These are phyloP conservation scores for Pimephales promelas DNA, from an alignment of 2,113 vertebrate species.

Conservation along the genomic window DNA sequence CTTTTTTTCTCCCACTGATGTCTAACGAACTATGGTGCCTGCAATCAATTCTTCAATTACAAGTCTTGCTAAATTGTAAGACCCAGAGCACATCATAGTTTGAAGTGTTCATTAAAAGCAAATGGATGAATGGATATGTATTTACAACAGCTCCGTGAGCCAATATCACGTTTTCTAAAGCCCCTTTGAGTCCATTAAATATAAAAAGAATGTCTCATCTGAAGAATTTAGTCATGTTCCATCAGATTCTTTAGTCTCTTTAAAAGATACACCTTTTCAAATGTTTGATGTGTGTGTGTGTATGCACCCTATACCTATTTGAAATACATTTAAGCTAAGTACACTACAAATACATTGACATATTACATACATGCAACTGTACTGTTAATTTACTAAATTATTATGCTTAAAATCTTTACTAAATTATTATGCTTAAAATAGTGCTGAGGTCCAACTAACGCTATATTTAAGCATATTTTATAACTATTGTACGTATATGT, in stretches of 20 bases:
- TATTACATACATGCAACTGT: too few species aligned
- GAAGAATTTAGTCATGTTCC: background rate
- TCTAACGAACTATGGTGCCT: slow-evolving; percentile 16
- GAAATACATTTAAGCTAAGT: too few species aligned
- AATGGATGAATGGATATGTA: slow-evolving; percentile 8
- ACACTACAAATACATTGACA: too few species aligned
- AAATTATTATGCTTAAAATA: too few species aligned
- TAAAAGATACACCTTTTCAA: background rate
- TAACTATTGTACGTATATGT: too few species aligned
- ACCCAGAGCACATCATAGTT: slow-evolving; percentile 14
- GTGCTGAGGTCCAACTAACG: too few species aligned
- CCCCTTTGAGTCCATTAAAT: background rate
- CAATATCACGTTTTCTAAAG: background rate
- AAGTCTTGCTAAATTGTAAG: background rate
- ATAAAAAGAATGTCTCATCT: background rate
- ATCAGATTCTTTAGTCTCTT: background rate
- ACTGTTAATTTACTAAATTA: too few species aligned
- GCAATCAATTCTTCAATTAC: slow-evolving; percentile 37
- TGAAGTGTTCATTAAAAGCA: slow-evolving; percentile 22
- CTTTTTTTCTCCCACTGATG: background rate
- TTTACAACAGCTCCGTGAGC: background rate
- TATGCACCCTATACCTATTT: too few species aligned
- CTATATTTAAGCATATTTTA: too few species aligned
- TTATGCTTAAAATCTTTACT: too few species aligned
- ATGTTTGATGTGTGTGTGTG: too few species aligned